These are phyloP conservation scores for Nasonia vitripennis DNA, from an alignment of 1,140 invertebrate species.

Conservation along the genomic window DNA sequence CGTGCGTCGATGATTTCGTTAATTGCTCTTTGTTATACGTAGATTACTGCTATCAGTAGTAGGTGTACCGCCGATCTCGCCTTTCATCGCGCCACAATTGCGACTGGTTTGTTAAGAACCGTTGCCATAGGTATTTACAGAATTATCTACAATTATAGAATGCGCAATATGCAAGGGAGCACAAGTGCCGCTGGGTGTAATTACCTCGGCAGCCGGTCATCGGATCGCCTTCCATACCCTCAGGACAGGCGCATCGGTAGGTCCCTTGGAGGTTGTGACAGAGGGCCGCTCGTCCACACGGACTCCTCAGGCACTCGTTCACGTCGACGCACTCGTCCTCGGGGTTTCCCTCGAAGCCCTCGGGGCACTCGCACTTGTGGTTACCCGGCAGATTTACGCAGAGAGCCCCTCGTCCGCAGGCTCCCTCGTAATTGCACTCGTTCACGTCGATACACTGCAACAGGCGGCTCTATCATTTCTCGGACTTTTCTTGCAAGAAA, in stretches of 20 bases:
- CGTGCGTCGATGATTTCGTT: neutral
- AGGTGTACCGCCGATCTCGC: no score
- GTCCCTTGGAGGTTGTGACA: constrained; percentile 85
- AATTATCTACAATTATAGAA: neutral
- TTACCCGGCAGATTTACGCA: constrained; percentile 88
- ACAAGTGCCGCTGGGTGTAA: neutral
- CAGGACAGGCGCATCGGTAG: constrained; percentile 85
- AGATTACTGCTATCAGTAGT: no score
- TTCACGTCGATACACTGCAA: constrained; percentile 87
- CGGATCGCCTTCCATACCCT: constrained; percentile 86
- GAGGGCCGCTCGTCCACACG: constrained; percentile 83
- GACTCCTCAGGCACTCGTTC: constrained; percentile 81
- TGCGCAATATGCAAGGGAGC: neutral
- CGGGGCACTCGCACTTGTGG: constrained; percentile 88
- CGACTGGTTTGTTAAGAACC: neutral
- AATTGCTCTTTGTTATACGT: neutral
- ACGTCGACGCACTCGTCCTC: constrained; percentile 82
- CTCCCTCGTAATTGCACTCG: constrained; percentile 84
- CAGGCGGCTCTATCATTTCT: neutral
- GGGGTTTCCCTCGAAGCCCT: constrained; percentile 86
- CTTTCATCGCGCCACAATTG: no score
- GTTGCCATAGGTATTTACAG: neutral
- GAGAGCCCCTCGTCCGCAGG: constrained; percentile 86
- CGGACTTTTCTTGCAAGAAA: neutral
- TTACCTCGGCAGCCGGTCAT: constrained; percentile 82